A percentile compares a stretch with the other conserved stretches of the same genome.
phyloP scores from a whole-genome alignment of 23 tunicate genomes.

The Ascidia mentula region DNA sequence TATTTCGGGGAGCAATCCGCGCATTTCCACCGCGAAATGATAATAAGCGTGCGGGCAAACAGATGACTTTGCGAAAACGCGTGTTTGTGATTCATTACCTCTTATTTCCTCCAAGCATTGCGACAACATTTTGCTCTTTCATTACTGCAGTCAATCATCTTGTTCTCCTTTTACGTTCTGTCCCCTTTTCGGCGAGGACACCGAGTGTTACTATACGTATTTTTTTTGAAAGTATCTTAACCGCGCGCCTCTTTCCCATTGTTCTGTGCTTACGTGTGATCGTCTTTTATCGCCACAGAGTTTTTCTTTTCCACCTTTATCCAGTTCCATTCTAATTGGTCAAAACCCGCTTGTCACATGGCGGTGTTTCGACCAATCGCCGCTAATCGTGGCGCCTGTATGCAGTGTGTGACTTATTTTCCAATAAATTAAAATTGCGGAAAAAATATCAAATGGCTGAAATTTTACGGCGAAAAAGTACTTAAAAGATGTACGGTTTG shows the following conservation, averaged over 20 bases:
- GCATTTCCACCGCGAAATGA: background rate
- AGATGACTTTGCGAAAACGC: no score
- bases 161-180: background rate
- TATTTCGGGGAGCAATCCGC: background rate
- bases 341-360: background rate
- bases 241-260: background rate
- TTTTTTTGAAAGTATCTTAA: no score
- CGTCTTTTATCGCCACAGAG: background rate
- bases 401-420: background rate
- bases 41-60: no score
- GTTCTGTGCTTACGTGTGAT: conserved; percentile 3
- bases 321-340: conserved; percentile 8
- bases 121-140: no score
- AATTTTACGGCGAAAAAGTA: no score
- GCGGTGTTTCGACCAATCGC: conserved; percentile 1
- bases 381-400: background rate
- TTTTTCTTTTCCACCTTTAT: background rate
- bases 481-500: no score
- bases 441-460: no score
- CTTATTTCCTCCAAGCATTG: no score
- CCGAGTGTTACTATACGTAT: background rate
- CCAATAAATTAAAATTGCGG: no score
- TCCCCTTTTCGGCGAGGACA: no score
- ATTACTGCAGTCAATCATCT: background rate
- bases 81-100: no score